Conservation (phyloP, 2,113 vertebrate genomes). For the Planiliza haematocheilus region DNA sequence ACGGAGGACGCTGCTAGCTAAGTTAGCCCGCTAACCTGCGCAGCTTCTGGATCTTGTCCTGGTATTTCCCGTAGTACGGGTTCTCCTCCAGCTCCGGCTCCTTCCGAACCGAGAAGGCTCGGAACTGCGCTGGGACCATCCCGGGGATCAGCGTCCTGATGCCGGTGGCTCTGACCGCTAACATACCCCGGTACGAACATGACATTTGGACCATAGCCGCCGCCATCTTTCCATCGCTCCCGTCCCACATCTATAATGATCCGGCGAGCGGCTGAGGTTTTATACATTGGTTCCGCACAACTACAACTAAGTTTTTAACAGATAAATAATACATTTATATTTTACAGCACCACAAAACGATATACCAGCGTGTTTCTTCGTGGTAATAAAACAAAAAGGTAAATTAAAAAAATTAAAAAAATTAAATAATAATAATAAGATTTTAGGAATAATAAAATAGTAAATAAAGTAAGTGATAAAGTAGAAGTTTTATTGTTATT, state of each 20-base stretch:
- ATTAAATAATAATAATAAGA: too few relatives aligned
- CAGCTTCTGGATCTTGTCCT: conserved; percentile 90
- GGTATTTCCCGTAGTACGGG: conserved; percentile 90
- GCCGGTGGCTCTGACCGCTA: conserved; percentile 84
- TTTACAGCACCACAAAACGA: too few relatives aligned
- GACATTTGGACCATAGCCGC: conserved; percentile 85
- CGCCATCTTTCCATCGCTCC: conserved; percentile 79
- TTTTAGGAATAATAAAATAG: too few relatives aligned
- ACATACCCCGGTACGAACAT: conserved; percentile 85
- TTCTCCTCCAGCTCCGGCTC: conserved; percentile 86
- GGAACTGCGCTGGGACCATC: conserved; percentile 82
- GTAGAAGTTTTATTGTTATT: too few relatives aligned
- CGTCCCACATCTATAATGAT: conserved; percentile 76
- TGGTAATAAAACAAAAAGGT: too few relatives aligned
- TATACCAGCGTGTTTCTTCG: too few relatives aligned
- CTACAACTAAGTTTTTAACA: neutral
- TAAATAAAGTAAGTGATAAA: too few relatives aligned
- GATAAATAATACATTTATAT: too few relatives aligned
- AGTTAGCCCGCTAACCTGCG: conserved; percentile 84
- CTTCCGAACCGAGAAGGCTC: conserved; percentile 85
- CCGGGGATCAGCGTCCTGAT: conserved; percentile 85
- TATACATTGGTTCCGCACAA: conserved; percentile 32
- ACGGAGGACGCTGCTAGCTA: neutral
- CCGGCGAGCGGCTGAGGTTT: conserved; percentile 33
- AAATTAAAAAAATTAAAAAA: too few relatives aligned